phyloP scores from a whole-genome alignment of 2,888 invertebrate genomes.

The Archaeoteleia sp. region DNA sequence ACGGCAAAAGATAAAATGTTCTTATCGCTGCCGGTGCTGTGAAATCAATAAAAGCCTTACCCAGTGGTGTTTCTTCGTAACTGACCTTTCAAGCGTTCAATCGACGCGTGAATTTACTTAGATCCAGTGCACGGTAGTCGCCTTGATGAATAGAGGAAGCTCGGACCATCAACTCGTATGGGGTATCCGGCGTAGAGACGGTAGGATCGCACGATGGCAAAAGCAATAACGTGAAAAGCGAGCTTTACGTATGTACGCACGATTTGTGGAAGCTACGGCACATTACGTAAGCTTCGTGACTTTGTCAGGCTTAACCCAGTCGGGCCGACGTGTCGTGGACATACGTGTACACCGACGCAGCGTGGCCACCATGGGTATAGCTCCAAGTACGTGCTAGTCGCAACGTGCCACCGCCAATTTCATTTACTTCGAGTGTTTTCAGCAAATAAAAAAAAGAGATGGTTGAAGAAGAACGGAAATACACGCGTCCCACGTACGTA shows the following conservation, averaged over 20 bases:
- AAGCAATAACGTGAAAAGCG: slow-evolving; percentile 11
- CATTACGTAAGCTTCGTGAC: slow-evolving; percentile 26
- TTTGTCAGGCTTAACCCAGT: slow-evolving; percentile 35
- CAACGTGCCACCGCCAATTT: slow-evolving; percentile 52
- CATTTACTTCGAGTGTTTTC: slow-evolving; percentile 57
- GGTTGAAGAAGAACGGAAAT: slow-evolving; percentile 22
- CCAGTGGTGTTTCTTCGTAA: neutral
- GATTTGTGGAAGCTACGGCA: slow-evolving; percentile 10
- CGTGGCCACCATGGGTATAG: slow-evolving; percentile 5
- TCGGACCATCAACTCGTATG: neutral
- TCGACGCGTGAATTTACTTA: neutral
- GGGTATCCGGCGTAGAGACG: too few relatives aligned
- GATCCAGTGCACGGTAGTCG: neutral
- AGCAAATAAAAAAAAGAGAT: slow-evolving; percentile 38
- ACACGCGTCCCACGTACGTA: slow-evolving; percentile 1
- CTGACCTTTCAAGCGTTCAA: neutral
- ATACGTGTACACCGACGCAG: too few relatives aligned
- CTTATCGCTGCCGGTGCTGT: neutral
- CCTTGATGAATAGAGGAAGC: slow-evolving; percentile 9
- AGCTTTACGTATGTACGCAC: slow-evolving; percentile 19
- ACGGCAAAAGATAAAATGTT: neutral
- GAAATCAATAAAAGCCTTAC: neutral
- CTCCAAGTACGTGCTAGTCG: slow-evolving; percentile 40
- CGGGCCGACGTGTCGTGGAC: slow-evolving; percentile 13
- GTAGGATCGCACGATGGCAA: neutral